Evolutionary conservation across 2,797 vertebrate species (phyloP).

Genomic region (Sebastes umbrosus): DNA sequence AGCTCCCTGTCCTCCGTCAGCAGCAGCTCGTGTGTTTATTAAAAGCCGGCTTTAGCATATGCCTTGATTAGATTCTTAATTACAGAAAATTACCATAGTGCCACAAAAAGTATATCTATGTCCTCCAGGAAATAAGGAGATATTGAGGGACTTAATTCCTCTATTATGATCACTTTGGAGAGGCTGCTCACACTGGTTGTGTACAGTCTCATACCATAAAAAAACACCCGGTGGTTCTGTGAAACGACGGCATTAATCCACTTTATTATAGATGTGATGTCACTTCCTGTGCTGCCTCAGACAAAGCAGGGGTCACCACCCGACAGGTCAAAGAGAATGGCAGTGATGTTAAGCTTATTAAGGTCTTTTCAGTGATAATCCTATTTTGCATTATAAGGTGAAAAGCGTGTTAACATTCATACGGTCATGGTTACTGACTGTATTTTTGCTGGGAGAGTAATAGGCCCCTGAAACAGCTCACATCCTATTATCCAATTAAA

Average conservation of each 20-base stretch:
- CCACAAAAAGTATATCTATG: slow-evolving; percentile 56
- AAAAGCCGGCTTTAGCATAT: slow-evolving; percentile 74
- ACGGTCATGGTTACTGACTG: not conserved
- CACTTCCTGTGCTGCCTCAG: not conserved
- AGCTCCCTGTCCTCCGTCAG: slow-evolving; percentile 69
- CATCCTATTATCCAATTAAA: not conserved
- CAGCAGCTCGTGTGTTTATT: slow-evolving; percentile 76
- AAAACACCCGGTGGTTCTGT: not conserved
- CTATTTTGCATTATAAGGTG: not conserved
- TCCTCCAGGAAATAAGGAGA: slow-evolving; percentile 63
- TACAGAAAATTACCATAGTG: slow-evolving; percentile 71
- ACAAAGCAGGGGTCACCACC: not conserved
- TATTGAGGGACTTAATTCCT: slow-evolving; percentile 56
- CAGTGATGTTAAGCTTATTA: not conserved
- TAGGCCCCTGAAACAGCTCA: not conserved
- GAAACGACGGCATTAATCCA: slow-evolving; percentile 15
- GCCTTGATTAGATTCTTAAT: slow-evolving; percentile 83
- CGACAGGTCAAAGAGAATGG: not conserved
- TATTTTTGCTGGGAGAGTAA: not conserved
- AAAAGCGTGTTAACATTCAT: not conserved
- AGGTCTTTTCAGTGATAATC: not conserved
- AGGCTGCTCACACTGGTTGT: not conserved
- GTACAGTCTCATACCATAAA: not conserved
- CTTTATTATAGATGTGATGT: slow-evolving; percentile 9
- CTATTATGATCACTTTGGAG: slow-evolving; percentile 39